Base-by-base conservation (phyloP, 1,140 invertebrate species). In the Bombus ignitus region DNA sequence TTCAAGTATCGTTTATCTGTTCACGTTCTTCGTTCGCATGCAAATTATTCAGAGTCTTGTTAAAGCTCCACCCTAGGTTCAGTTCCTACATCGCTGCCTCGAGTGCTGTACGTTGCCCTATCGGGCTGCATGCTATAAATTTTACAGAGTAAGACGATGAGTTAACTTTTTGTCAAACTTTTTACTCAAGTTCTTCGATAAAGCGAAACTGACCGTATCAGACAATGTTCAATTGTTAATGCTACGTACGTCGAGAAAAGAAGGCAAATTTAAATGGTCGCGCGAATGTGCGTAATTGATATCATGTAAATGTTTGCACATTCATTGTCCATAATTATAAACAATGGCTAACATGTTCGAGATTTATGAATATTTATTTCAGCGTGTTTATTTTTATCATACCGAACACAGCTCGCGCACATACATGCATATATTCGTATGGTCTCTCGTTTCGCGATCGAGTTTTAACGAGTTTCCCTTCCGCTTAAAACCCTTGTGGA, bases 381-480 rank as follows among this genome's bases (percentile, higher is more conserved):
- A 42, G 2, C 8, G 15, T 44, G 42, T 1, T 53, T 42, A 72
- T 73, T 80, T 72, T 35, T 53, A 32, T n/a, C 68, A 22, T 10
- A 4, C 0, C 10, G n/a, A 72, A 44, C 47, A 53, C 47, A 53
- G 44, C 15, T 37, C 53, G 47, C 25, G 9, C 22, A 2, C 22
- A 8, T n/a, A 22, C 25, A 42, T 0, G 12, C 4, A 13, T 47
- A 28, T 35, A 44, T 68, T 53, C 22, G 35, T 22, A n/a, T 12
- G 3, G 8, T 53, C 44, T 57, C 2, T 35, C 4, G 74, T 70
- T 53, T n/a, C 28, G 42, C 15, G 81, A 76, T 53, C 59, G 44
- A 66, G 42, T 76, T 83, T 83, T 76, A 83, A 83, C 73, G 81
- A 83, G 81, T 83, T 83, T 42, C 15, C 22, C 44, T 37, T 42